phyloP scores from a whole-genome alignment of 2,797 vertebrate species.

The Malacoctenus gilli region DNA sequence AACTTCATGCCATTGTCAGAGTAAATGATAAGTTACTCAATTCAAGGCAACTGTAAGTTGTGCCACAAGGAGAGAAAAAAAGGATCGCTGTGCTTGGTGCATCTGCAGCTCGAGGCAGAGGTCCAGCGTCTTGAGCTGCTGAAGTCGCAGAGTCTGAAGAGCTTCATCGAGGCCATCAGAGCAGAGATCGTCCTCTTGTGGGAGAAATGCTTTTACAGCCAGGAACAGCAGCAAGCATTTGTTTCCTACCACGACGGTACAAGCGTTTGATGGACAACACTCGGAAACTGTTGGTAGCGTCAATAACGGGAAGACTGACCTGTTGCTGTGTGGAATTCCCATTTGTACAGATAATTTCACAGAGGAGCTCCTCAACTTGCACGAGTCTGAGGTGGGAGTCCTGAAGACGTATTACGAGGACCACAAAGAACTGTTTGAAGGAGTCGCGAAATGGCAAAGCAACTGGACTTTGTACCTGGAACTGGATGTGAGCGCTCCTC shows the following conservation, averaged over 20 bases:
- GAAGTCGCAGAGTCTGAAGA: constrained; percentile 88
- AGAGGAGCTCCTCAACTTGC: constrained; percentile 85
- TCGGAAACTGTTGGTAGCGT: too few relatives aligned
- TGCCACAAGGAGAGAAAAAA: not conserved
- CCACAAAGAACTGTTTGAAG: constrained; percentile 89
- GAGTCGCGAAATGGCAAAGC: constrained; percentile 88
- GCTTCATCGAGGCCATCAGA: constrained; percentile 82
- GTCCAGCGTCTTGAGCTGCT: constrained; percentile 84
- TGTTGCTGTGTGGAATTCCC: too few relatives aligned
- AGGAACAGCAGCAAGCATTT: constrained; percentile 85
- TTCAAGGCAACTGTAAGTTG: not conserved
- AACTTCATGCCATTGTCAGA: not conserved
- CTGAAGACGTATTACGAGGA: constrained; percentile 83
- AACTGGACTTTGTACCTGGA: constrained; percentile 91
- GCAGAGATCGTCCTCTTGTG: constrained; percentile 85
- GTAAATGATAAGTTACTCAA: not conserved
- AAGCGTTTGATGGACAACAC: too few relatives aligned
- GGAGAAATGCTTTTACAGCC: constrained; percentile 90
- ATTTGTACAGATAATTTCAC: constrained; percentile 85
- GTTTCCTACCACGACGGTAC: constrained; percentile 72
- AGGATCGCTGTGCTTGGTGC: not conserved
- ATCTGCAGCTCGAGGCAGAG: constrained; percentile 80
- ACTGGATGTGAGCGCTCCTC: constrained; percentile 84
- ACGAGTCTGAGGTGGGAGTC: constrained; percentile 82
- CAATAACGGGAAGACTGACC: not conserved